Percentiles rank a stretch among this genome's conserved stretches.
Conservation (phyloP, 1,140 invertebrate species). For the Babylonia areolata region DNA sequence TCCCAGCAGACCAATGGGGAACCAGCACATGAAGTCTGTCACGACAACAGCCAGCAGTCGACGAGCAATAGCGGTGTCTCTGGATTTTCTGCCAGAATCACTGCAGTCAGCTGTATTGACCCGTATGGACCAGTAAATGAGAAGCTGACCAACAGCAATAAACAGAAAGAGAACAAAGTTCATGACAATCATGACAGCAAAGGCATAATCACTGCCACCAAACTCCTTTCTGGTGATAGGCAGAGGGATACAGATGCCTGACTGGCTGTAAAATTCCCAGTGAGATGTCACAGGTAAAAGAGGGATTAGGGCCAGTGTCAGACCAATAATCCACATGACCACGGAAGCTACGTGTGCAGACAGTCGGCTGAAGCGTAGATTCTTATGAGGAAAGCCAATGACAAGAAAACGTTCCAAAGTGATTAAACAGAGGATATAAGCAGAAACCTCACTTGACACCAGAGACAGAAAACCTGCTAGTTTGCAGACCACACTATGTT, state of each 20-base stretch:
- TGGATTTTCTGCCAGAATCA: neutral
- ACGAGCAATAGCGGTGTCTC: slow-evolving; percentile 17
- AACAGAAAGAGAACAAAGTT: slow-evolving; percentile 49
- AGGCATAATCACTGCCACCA: slow-evolving; percentile 46
- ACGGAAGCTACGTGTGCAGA: slow-evolving; percentile 13
- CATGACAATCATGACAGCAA: slow-evolving; percentile 42
- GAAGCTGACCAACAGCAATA: slow-evolving; percentile 44
- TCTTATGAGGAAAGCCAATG: slow-evolving; percentile 54
- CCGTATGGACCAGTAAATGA: slow-evolving; percentile 41
- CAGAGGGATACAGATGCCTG: slow-evolving; percentile 49
- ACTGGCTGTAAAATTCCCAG: slow-evolving; percentile 29
- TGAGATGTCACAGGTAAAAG: slow-evolving; percentile 1
- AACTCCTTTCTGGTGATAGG: slow-evolving; percentile 40
- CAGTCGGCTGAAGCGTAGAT: slow-evolving; percentile 21
- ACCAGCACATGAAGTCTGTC: slow-evolving; percentile 37
- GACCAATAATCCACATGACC: slow-evolving; percentile 38
- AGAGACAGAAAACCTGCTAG: slow-evolving; percentile 61
- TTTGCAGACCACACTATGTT: slow-evolving; percentile 46
- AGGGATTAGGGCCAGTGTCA: slow-evolving; percentile 46
- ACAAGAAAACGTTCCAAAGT: slow-evolving; percentile 55
- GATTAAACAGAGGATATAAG: slow-evolving; percentile 52
- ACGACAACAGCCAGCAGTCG: slow-evolving; percentile 20
- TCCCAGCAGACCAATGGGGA: slow-evolving; percentile 28
- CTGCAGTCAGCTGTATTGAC: neutral
- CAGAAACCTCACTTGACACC: slow-evolving; percentile 55